Evolutionary conservation across 2,797 vertebrate species (phyloP).

Genomic region (Cuculus canorus): DNA sequence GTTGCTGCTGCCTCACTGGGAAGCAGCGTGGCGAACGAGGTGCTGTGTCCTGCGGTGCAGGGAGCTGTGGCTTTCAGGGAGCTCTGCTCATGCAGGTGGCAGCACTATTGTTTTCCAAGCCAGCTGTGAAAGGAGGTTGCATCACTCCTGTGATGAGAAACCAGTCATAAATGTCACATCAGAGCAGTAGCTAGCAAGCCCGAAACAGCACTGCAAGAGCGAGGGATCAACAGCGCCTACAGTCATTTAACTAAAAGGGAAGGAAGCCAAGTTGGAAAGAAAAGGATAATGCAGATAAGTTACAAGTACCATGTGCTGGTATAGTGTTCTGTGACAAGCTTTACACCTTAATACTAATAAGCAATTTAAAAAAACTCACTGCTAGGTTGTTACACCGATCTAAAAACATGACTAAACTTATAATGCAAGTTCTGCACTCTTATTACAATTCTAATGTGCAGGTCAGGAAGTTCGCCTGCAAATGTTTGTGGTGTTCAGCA

Average conservation of each 20-base stretch:
- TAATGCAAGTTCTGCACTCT: background rate
- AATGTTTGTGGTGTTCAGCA: background rate
- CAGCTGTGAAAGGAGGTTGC: background rate
- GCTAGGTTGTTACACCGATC: background rate
- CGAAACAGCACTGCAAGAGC: background rate
- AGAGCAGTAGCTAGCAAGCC: background rate
- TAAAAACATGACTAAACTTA: background rate
- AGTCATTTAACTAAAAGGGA: background rate
- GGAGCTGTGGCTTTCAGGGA: background rate
- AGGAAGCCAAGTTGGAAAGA: background rate
- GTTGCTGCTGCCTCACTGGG: background rate
- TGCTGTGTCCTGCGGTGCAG: background rate
- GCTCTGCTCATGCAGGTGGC: background rate
- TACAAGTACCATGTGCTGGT: background rate
- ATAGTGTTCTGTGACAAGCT: background rate
- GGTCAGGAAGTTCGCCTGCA: background rate
- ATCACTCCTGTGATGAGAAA: background rate
- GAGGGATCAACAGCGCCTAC: background rate
- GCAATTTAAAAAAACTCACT: background rate
- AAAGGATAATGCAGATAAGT: background rate
- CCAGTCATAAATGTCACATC: background rate
- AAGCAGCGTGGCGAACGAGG: background rate
- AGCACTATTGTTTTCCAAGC: background rate
- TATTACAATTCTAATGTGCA: rapidly evolving
- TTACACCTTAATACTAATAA: background rate